These are phyloP conservation scores for Lagria hirta DNA, from an alignment of 2,888 invertebrate genomes.

Conservation along the genomic window DNA sequence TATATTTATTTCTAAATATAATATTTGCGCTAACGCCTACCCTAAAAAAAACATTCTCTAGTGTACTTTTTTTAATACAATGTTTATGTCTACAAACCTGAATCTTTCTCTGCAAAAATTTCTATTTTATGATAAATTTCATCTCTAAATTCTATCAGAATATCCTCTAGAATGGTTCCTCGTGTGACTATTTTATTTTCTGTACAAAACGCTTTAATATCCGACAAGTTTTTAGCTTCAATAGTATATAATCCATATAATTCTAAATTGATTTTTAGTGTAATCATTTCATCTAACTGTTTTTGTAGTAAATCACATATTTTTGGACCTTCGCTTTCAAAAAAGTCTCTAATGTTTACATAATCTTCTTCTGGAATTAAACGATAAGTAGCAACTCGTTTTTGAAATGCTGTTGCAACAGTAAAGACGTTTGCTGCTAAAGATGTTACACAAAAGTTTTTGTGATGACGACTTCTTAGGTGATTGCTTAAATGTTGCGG, in stretches of 20 bases:
- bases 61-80: not conserved
- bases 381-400: not conserved
- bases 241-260: not conserved
- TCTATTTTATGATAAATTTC: not conserved
- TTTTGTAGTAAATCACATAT: not conserved
- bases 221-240: not conserved
- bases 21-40: not conserved
- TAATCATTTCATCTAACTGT: not conserved
- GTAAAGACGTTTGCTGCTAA: not conserved
- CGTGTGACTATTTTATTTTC: not conserved
- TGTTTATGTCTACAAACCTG: not conserved
- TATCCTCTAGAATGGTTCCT: not conserved
- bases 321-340: not conserved
- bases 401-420: not conserved
- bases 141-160: not conserved
- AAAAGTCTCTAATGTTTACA: not conserved
- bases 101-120: not conserved
- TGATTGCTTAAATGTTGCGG: no score
- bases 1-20: not conserved
- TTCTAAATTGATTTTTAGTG: conserved; percentile 1
- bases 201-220: not conserved
- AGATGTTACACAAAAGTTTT: no score
- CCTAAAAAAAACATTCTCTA: not conserved
- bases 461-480: no score
- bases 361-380: not conserved